These are phyloP conservation scores for Coboldia fuscipes DNA, from an alignment of 1,140 invertebrate species.

Conservation along the genomic window DNA sequence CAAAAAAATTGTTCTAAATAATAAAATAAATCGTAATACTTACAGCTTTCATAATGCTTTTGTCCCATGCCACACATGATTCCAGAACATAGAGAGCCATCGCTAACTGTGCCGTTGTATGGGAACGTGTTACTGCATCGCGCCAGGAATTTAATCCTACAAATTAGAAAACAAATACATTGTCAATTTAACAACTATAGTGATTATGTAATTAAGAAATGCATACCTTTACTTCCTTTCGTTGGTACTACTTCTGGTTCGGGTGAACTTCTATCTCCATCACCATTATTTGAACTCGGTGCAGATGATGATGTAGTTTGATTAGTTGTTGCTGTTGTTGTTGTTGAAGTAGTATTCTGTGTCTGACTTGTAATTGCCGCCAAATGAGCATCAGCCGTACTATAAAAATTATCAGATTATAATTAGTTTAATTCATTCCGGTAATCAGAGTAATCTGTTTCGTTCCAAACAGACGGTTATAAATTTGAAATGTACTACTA, in stretches of 20 bases:
- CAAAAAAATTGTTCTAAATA: not conserved
- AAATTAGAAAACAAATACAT: not conserved
- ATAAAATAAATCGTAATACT: slow-evolving; percentile 23
- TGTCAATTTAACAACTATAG: not conserved
- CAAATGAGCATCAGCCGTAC: slow-evolving; percentile 18
- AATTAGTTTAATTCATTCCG: too few relatives aligned
- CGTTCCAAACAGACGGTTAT: too few relatives aligned
- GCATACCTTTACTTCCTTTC: slow-evolving; percentile 1
- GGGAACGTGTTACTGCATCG: slow-evolving; percentile 58
- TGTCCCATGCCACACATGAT: slow-evolving; percentile 89
- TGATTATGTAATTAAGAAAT: too few relatives aligned
- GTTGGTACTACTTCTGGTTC: slow-evolving; percentile 1
- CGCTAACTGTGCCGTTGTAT: slow-evolving; percentile 72
- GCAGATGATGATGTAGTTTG: not conserved
- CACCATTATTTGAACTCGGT: not conserved
- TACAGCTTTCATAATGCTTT: slow-evolving; percentile 97
- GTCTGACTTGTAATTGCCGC: slow-evolving; percentile 18
- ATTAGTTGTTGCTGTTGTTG: slow-evolving; percentile 10
- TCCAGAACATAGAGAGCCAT: slow-evolving; percentile 80
- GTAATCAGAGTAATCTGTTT: too few relatives aligned
- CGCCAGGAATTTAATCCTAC: slow-evolving; percentile 67
- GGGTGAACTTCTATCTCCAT: not conserved
- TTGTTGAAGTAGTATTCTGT: slow-evolving; percentile 6
- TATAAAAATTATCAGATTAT: slow-evolving; percentile 1
- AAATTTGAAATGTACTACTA: slow-evolving; percentile 16